phyloP scores from a whole-genome alignment of 2,888 invertebrate genomes.

The Plagodis dolabraria region DNA sequence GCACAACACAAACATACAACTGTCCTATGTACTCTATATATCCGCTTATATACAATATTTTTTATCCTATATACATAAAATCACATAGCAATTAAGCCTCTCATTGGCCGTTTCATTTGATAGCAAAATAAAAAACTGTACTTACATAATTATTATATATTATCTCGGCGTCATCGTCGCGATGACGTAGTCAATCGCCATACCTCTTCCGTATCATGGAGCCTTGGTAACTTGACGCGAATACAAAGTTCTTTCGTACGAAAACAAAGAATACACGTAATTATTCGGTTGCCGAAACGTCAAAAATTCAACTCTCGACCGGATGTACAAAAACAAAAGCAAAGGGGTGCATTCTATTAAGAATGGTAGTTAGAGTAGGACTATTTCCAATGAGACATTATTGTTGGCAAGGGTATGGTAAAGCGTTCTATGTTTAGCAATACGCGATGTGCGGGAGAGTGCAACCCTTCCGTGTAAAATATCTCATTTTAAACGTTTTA shows the following conservation, averaged over 20 bases:
- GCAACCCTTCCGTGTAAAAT: constrained; percentile 80
- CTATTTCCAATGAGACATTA: constrained; percentile 67
- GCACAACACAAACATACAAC: constrained; percentile 49
- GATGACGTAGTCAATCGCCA: constrained; percentile 41
- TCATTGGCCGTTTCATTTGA: constrained; percentile 45
- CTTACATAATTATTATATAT: constrained; percentile 12
- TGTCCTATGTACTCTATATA: constrained; percentile 21
- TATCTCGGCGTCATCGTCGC: constrained; percentile 37
- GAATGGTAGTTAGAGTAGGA: constrained; percentile 63
- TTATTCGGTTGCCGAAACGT: constrained; percentile 54
- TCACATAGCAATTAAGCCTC: constrained; percentile 25
- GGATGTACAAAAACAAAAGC: constrained; percentile 75
- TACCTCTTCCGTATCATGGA: constrained; percentile 64
- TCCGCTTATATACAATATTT: constrained; percentile 26
- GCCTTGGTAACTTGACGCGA: constrained; percentile 67
- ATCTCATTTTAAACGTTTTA: constrained; percentile 74
- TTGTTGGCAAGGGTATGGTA: constrained; percentile 51
- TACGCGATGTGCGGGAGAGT: constrained; percentile 59
- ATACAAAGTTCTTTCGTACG: constrained; percentile 57
- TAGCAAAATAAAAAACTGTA: constrained; percentile 43
- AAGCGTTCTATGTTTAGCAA: constrained; percentile 70
- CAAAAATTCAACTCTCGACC: constrained; percentile 57
- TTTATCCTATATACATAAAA: constrained; percentile 41
- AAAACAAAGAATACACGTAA: constrained; percentile 7
- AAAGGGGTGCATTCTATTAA: constrained; percentile 68